These are phyloP conservation scores for Spea multiplicata DNA, from an alignment of 2,113 vertebrate genomes.

Conservation along the genomic window DNA sequence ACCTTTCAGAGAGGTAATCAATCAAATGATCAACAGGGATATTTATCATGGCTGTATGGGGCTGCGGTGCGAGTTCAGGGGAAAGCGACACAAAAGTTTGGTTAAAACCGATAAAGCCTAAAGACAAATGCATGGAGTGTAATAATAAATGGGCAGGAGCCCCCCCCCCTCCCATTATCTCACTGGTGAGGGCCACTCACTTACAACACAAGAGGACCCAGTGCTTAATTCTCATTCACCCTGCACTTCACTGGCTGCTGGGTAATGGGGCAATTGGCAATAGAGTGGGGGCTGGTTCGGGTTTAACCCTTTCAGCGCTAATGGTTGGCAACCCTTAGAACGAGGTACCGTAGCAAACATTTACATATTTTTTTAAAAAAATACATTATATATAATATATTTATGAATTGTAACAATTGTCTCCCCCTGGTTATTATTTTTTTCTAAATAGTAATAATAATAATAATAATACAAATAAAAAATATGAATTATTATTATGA, in stretches of 20 bases:
- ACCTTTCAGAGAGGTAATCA: conserved; percentile 99
- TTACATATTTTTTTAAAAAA: too few relatives aligned
- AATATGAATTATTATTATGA: too few relatives aligned
- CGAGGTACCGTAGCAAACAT: too few relatives aligned
- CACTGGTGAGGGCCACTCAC: not conserved
- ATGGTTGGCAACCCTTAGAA: too few relatives aligned
- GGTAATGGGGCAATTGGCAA: not conserved
- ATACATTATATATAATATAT: too few relatives aligned
- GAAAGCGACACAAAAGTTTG: conserved; percentile 59
- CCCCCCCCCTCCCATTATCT: not conserved
- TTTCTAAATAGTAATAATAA: too few relatives aligned
- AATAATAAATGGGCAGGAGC: conserved; percentile 52
- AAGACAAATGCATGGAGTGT: conserved; percentile 54
- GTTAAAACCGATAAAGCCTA: conserved; percentile 57
- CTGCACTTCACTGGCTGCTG: not conserved
- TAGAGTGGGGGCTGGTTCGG: too few relatives aligned
- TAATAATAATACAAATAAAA: too few relatives aligned
- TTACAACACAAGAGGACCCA: not conserved
- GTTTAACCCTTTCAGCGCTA: too few relatives aligned
- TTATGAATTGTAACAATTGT: too few relatives aligned
- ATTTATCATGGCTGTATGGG: conserved; percentile 94
- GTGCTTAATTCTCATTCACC: not conserved
- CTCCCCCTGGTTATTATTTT: too few relatives aligned
- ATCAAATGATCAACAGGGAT: conserved; percentile 99
- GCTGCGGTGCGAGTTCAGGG: conserved; percentile 69